Conservation (phyloP, 2,797 vertebrate genomes). For the Hemibagrus guttatus region DNA sequence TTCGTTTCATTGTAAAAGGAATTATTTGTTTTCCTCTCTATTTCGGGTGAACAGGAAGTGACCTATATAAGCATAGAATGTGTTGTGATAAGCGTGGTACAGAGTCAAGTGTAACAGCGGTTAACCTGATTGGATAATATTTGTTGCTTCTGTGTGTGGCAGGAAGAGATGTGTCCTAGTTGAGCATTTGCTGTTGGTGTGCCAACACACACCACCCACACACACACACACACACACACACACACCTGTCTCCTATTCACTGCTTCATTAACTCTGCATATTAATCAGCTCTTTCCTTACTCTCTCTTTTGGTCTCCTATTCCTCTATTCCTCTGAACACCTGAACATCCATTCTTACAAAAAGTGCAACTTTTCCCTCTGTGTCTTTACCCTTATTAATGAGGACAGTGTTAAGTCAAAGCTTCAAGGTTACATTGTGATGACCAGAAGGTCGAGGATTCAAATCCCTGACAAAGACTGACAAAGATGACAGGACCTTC, state of each 20-base stretch:
- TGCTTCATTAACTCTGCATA: conserved; percentile 53
- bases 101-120: background rate
- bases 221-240: conserved; percentile 28
- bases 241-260: conserved; percentile 41
- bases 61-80: background rate
- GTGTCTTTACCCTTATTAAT: background rate
- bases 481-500: conserved; percentile 13
- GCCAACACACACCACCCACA: conserved; percentile 23
- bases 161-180: conserved; percentile 22
- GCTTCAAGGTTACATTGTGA: conserved; percentile 25
- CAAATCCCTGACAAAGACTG: background rate
- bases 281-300: conserved; percentile 39
- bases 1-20: background rate
- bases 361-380: conserved; percentile 20
- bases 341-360: conserved; percentile 11
- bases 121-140: conserved; percentile 30
- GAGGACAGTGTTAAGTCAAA: background rate
- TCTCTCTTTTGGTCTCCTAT: background rate
- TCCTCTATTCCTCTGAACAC: background rate
- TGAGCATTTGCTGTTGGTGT: conserved; percentile 12
- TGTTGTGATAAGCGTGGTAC: background rate
- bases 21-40: conserved; percentile 27
- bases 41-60: conserved; percentile 17
- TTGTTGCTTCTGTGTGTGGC: conserved; percentile 13
- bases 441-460: conserved; percentile 12